These are phyloP conservation scores for Scaptomyza graminum DNA, from an alignment of 1,140 invertebrate genomes.

Conservation along the genomic window DNA sequence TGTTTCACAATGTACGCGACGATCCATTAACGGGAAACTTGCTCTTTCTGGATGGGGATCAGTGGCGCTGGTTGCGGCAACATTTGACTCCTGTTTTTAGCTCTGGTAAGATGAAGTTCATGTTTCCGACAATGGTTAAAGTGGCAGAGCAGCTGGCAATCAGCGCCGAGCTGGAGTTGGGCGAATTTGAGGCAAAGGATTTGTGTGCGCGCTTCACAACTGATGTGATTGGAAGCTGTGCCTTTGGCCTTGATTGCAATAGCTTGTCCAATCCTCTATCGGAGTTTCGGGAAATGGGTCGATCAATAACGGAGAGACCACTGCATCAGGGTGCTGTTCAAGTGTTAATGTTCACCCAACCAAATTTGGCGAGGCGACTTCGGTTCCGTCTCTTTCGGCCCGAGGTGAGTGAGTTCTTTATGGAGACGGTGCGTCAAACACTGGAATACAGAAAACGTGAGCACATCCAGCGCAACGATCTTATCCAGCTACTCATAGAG, in stretches of 20 bases:
- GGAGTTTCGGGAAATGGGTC: conserved; percentile 83
- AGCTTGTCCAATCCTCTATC: conserved; percentile 83
- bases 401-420: conserved; percentile 82
- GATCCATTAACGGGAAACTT: conserved; percentile 85
- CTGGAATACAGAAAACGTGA: conserved; percentile 82
- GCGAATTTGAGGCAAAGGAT: conserved; percentile 84
- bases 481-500: conserved; percentile 82
- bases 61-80: conserved; percentile 85
- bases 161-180: conserved; percentile 80
- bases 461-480: conserved; percentile 79
- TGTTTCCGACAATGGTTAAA: conserved; percentile 83
- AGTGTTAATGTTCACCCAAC: conserved; percentile 53
- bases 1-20: conserved; percentile 84
- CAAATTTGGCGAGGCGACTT: conserved; percentile 50
- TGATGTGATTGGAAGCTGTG: conserved; percentile 85
- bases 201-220: conserved; percentile 86
- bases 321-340: conserved; percentile 42
- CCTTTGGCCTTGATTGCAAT: conserved; percentile 85
- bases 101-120: conserved; percentile 86
- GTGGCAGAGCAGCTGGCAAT: conserved; percentile 65
- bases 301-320: conserved; percentile 53
- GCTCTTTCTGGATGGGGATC: conserved; percentile 83
- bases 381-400: conserved; percentile 59
- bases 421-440: conserved; percentile 74
- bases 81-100: conserved; percentile 86